phyloP scores from a whole-genome alignment of 2,797 vertebrate genomes.

The Thunnus albacares region DNA sequence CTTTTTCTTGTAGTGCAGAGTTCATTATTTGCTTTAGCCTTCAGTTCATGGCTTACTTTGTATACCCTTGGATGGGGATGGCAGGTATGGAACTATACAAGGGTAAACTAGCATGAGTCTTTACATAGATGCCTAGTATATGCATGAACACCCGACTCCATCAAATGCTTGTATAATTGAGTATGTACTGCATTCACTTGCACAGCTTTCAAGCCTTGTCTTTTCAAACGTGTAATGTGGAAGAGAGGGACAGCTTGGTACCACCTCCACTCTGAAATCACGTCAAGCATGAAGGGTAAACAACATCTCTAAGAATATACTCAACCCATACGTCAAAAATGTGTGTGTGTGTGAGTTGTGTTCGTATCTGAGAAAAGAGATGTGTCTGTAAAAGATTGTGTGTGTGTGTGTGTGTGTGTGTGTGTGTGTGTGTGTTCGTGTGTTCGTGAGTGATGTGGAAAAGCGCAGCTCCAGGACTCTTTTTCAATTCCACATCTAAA shows the following conservation, averaged over 20 bases:
- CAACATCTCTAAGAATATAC: slow-evolving; percentile 62
- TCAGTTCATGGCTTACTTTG: background rate
- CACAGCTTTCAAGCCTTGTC: slow-evolving; percentile 65
- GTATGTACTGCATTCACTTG: slow-evolving; percentile 53
- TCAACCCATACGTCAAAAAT: slow-evolving; percentile 57
- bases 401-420: slow-evolving; percentile 33
- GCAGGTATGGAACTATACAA: slow-evolving; percentile 9
- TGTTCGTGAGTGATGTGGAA: slow-evolving; percentile 45
- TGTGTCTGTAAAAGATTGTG: slow-evolving; percentile 34
- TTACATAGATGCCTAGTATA: slow-evolving; percentile 31
- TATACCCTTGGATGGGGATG: slow-evolving; percentile 4
- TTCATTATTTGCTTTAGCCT: slow-evolving; percentile 29
- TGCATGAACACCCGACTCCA: slow-evolving; percentile 58
- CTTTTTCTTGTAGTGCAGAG: background rate
- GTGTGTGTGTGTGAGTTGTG: slow-evolving; percentile 9
- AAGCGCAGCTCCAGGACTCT: slow-evolving; percentile 62
- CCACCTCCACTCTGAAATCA: slow-evolving; percentile 72
- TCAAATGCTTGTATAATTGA: slow-evolving; percentile 74
- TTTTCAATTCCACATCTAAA: slow-evolving; percentile 70
- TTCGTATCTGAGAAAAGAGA: slow-evolving; percentile 22
- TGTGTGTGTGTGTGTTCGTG: slow-evolving; percentile 27
- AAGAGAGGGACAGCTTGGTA: slow-evolving; percentile 64
- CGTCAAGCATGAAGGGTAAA: slow-evolving; percentile 79
- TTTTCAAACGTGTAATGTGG: slow-evolving; percentile 64
- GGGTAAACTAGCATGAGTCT: slow-evolving; percentile 24